Conservation (phyloP, 2,888 invertebrate species). For the Itoplectis maculator region DNA sequence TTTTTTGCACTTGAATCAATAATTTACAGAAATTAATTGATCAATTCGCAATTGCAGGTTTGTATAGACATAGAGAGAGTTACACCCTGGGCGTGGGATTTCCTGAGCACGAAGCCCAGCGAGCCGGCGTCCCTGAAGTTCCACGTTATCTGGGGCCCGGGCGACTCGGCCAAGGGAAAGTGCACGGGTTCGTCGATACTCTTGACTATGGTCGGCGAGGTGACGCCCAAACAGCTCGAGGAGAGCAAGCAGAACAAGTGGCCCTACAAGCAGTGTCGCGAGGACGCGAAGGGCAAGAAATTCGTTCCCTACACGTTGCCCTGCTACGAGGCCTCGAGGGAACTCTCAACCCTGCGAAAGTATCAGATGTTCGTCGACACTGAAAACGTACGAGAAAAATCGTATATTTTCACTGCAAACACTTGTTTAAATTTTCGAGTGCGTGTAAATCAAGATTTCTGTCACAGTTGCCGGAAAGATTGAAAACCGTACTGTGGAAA, state of each 20-base stretch:
- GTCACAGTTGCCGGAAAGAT: slow-evolving; percentile 75
- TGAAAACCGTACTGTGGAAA: slow-evolving; percentile 75
- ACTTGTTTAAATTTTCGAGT: background rate
- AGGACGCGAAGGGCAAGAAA: slow-evolving; percentile 73
- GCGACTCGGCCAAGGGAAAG: slow-evolving; percentile 79
- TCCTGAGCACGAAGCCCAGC: slow-evolving; percentile 78
- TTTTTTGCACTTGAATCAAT: background rate
- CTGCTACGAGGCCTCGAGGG: slow-evolving; percentile 81
- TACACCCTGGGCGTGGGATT: slow-evolving; percentile 81
- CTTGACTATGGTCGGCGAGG: slow-evolving; percentile 78
- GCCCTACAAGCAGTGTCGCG: slow-evolving; percentile 79
- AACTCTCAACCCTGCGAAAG: slow-evolving; percentile 81
- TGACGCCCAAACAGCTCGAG: slow-evolving; percentile 76
- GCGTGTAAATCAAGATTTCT: too few relatives aligned
- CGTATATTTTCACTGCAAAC: slow-evolving; percentile 11
- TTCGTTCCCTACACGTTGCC: slow-evolving; percentile 79
- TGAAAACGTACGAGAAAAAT: slow-evolving; percentile 76
- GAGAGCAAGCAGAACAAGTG: slow-evolving; percentile 75
- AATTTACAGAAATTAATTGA: background rate
- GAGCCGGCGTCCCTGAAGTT: slow-evolving; percentile 75
- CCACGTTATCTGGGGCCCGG: slow-evolving; percentile 77
- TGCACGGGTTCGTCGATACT: slow-evolving; percentile 78
- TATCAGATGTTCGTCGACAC: slow-evolving; percentile 75
- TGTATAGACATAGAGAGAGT: slow-evolving; percentile 78
- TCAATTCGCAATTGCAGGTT: slow-evolving; percentile 71